phyloP scores from a whole-genome alignment of 2,797 vertebrate genomes.

The Dendrocincla fuliginosa region DNA sequence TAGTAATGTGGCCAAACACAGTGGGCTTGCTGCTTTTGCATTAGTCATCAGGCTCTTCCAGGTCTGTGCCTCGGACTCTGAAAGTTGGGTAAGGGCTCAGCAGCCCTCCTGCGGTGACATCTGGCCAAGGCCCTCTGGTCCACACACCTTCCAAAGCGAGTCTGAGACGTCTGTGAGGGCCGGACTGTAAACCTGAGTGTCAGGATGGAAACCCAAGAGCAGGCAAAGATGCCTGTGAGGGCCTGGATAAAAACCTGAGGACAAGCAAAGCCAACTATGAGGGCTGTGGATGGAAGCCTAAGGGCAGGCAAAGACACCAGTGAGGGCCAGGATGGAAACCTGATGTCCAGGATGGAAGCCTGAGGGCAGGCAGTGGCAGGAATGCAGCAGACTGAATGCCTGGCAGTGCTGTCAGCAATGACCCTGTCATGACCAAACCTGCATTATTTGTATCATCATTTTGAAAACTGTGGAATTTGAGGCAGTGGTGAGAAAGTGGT shows the following conservation, averaged over 20 bases:
- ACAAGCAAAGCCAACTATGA: background rate
- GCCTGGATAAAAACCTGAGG: background rate
- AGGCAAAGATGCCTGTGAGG: background rate
- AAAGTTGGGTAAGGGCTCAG: accelerated
- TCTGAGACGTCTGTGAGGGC: background rate
- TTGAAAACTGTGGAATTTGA: background rate
- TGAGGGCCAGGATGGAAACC: background rate
- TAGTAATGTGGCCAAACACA: background rate
- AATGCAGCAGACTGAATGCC: accelerated
- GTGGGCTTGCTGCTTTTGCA: background rate
- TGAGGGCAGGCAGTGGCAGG: background rate
- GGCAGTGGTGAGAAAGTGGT: background rate
- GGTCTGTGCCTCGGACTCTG: background rate
- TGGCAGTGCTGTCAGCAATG: background rate
- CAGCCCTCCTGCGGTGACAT: background rate
- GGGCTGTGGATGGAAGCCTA: too few relatives aligned
- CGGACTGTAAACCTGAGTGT: background rate
- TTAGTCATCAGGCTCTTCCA: background rate
- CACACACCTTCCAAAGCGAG: background rate
- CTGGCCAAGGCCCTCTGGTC: background rate
- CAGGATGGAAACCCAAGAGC: background rate
- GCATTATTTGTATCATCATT: accelerated
- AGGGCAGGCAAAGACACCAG: background rate
- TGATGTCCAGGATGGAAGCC: background rate
- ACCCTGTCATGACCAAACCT: background rate